These are phyloP conservation scores for Cyprinodon tularosa DNA, from an alignment of 2,113 vertebrate genomes.

Conservation along the genomic window DNA sequence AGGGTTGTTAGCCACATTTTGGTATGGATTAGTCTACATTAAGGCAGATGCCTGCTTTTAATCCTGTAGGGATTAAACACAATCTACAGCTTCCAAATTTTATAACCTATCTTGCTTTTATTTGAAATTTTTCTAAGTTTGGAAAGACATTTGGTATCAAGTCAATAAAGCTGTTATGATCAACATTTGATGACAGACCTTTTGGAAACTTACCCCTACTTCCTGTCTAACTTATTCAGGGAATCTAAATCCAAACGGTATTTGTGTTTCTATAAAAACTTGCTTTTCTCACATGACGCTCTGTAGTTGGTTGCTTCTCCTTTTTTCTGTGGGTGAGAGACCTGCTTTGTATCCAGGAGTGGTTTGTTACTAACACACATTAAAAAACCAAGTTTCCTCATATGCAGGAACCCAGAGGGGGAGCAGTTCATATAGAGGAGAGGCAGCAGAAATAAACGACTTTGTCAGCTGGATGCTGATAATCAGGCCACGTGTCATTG, in stretches of 20 bases:
- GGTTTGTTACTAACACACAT: conserved; percentile 30
- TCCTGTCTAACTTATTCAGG: conserved; percentile 22
- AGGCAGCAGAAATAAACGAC: conserved; percentile 67
- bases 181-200: conserved; percentile 10
- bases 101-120: too few relatives aligned
- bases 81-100: too few relatives aligned
- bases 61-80: too few relatives aligned
- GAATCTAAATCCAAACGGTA: conserved; percentile 42
- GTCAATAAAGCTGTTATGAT: conserved; percentile 20
- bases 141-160: background rate
- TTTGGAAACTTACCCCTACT: conserved; percentile 17
- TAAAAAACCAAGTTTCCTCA: conserved; percentile 18
- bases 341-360: conserved; percentile 24
- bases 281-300: conserved; percentile 34
- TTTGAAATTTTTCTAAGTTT: too few relatives aligned
- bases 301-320: conserved; percentile 52
- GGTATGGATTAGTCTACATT: too few relatives aligned
- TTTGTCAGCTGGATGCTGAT: conserved; percentile 64
- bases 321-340: conserved; percentile 53
- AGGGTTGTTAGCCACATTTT: too few relatives aligned
- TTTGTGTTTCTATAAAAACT: background rate
- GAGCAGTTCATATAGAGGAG: conserved; percentile 24
- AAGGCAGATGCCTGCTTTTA: too few relatives aligned
- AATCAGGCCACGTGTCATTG: conserved; percentile 80
- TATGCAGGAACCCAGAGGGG: conserved; percentile 2